These are phyloP conservation scores for Brachionus manjavacas DNA, from an alignment of 1,140 invertebrate genomes.

Conservation along the genomic window DNA sequence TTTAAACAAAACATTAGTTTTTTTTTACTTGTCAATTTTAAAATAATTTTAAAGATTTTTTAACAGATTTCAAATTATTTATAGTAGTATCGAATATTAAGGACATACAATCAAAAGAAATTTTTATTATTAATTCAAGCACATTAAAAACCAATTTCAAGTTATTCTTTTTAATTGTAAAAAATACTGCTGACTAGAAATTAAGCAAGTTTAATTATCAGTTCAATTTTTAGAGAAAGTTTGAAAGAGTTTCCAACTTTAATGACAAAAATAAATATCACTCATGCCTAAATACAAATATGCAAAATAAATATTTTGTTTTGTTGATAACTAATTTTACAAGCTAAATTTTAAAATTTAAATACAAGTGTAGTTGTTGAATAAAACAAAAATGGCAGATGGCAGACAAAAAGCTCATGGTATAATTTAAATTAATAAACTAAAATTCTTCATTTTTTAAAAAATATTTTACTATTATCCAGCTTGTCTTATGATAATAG, in stretches of 20 bases:
- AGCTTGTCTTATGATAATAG: slow-evolving; percentile 37
- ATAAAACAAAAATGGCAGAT: slow-evolving; percentile 3
- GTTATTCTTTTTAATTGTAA: too few relatives aligned
- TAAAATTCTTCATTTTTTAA: not conserved
- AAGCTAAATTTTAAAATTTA: not conserved
- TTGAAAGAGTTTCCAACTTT: not conserved
- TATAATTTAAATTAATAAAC: not conserved
- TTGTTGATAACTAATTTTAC: not conserved
- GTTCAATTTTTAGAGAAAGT: not conserved
- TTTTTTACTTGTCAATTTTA: too few relatives aligned
- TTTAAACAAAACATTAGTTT: too few relatives aligned
- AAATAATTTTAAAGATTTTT: too few relatives aligned
- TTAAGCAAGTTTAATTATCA: not conserved
- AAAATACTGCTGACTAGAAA: too few relatives aligned
- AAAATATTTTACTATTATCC: not conserved
- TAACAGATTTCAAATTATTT: too few relatives aligned
- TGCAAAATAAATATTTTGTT: not conserved
- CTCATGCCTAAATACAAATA: not conserved
- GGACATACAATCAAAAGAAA: too few relatives aligned
- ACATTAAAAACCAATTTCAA: too few relatives aligned
- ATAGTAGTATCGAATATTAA: too few relatives aligned
- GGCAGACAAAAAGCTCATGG: slow-evolving; percentile 24
- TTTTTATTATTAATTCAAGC: too few relatives aligned
- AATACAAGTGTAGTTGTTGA: not conserved
- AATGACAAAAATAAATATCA: not conserved